Evolutionary conservation across 2,113 vertebrate species (phyloP), one percentile per base, ranked within the genome.

Genomic region (Cryptomyrus ogoouensis): DNA sequence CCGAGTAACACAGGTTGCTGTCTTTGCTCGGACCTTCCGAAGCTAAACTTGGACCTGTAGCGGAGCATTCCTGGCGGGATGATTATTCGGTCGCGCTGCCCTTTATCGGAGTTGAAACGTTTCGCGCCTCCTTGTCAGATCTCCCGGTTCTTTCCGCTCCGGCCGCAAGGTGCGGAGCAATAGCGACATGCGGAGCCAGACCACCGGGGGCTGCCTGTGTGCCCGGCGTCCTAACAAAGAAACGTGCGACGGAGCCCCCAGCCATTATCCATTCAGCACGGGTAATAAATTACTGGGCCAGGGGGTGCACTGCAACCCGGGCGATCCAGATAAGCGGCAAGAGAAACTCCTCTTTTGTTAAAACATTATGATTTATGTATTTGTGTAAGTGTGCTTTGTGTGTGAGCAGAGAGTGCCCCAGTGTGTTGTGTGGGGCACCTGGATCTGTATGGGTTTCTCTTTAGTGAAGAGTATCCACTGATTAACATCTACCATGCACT

Each of bases 311-410:
- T 97, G 96, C 97, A 97, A 96, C 96, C 97, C 96, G 96, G 95
- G 95, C 96, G 52, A 94, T 94, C 95, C 96, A 95, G 98, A 99
- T 98, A 99, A 99, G 97, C 95, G 95, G 94, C 96, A 95, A 97
- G 97, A 98, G 97, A 97, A 98, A 98, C 98, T 98, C 97, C 97
- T 97, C 97, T 98, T 98, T 98, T 98, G 96, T 97, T 98, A 96
- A 98, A 98, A 98, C 97, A 97, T 98, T 97, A 98, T 99, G 97
- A 99, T 99, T 99, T 99, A 99, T 99, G 97, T 97, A 98, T 97
- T 96, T 96, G 96, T 95, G 97, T 96, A 96, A 93, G 95, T 96
- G 95, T 93, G 95, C 44, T 89, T 92, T 93, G 94, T 93, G 93
- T 89, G 56, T 88, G 70, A 88, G 56, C 53, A 35, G 53, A 17